Evolutionary conservation across 2,113 vertebrate species (phyloP).

Genomic region (Pelobates fuscus): DNA sequence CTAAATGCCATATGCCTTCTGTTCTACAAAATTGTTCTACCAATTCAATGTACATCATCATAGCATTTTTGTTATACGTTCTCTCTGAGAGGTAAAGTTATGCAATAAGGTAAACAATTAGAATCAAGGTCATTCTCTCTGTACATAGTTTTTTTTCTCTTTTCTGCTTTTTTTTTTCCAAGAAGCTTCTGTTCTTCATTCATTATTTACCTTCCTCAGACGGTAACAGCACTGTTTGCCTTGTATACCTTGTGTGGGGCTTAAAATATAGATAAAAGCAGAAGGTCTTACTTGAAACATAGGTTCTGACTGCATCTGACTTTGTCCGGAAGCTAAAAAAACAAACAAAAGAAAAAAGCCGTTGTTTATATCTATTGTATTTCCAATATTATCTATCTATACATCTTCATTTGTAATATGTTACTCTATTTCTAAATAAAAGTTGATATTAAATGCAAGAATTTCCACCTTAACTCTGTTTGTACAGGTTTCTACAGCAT

Average conservation of each 20-base stretch:
- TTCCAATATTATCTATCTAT: constrained; percentile 11
- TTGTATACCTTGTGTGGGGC: constrained; percentile 93
- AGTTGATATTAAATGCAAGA: not conserved
- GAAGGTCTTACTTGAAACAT: constrained; percentile 88
- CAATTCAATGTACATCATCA: not conserved
- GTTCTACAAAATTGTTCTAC: not conserved
- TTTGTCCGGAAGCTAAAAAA: constrained; percentile 69
- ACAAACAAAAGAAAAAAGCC: not conserved
- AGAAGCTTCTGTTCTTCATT: constrained; percentile 78
- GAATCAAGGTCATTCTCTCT: constrained; percentile 25
- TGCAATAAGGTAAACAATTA: not conserved
- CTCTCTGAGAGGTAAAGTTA: not conserved
- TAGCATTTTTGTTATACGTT: not conserved
- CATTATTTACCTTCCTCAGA: constrained; percentile 83
- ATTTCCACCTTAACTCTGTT: too few relatives aligned
- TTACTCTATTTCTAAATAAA: not conserved
- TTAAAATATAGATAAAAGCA: constrained; percentile 99
- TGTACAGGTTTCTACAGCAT: too few relatives aligned
- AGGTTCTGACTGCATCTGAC: constrained; percentile 64
- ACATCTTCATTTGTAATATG: not conserved
- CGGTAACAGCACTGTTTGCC: constrained; percentile 84
- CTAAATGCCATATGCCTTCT: not conserved
- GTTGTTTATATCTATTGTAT: constrained; percentile 20
- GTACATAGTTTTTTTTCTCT: constrained; percentile 37
- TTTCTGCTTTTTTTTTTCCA: constrained; percentile 42